Base-by-base conservation (phyloP, 1,140 invertebrate species). In the Atopsyche davidsoni region DNA sequence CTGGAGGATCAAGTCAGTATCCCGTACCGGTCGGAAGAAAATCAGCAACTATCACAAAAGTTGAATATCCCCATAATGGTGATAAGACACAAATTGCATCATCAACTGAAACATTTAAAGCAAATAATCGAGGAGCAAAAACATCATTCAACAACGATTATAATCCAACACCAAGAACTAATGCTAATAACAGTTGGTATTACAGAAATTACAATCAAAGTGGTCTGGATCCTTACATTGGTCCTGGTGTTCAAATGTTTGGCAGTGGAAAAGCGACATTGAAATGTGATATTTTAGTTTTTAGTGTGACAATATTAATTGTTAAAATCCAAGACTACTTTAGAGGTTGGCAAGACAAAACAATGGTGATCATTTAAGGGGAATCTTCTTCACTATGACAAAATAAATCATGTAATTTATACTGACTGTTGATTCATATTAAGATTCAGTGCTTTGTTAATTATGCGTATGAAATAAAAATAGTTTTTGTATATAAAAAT, bases 181-280 rank as follows among this genome's bases (percentile, higher is more conserved):
- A 52, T 23, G 18, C 40, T 25, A 32, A 54, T n/a, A 65, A 76
- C 17, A 82, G 81, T 55, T 88, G 86, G 86, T 88, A 88, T 62
- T 88, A 83, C 63, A 79, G 79, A 44, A 85, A 86, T 67, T 88
- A 88, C 59, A 86, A 88, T 62, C 80, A 80, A 54, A 78, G 79
- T 11, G 78, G 83, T 58, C 62, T 83, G 51, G 77, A 83, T 54
- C 81, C 83, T 10, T 86, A 77, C 50, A 65, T 85, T 43, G 80
- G 75, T 23, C 70, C 74, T n/a, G 70, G 68, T 16, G 62, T 73
- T n/a, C 48, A 54, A 28, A 58, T 23, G 44, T 58, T 54, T 21
- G 51, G 56, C 19, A 58, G 32, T 16, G 44, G 31, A n/a, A 19
- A 18, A 32, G 49, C 28, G 6, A 32, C 18, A 43, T 11, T 47